A percentile compares a stretch with the other conserved stretches of the same genome.
phyloP scores from a whole-genome alignment of 2,888 invertebrate species.

The Oligia latruncula region DNA sequence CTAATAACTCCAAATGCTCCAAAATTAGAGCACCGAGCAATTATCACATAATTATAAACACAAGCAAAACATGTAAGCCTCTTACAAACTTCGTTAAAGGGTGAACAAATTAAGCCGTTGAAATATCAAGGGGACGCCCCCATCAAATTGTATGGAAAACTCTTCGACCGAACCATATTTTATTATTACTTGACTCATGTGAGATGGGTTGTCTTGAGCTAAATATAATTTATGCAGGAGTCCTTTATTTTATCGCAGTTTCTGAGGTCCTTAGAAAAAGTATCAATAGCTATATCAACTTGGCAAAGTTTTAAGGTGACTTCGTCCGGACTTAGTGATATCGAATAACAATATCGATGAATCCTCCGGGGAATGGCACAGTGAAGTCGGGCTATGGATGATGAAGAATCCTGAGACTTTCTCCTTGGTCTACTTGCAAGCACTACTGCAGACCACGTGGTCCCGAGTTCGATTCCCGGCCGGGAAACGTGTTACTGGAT shows the following conservation, averaged over 20 bases:
- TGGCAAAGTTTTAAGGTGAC: neutral
- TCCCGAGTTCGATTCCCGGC: neutral
- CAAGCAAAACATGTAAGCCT: conserved; percentile 58
- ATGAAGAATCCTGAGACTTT: neutral
- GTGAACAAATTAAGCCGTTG: conserved; percentile 52
- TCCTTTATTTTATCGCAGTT: conserved; percentile 11
- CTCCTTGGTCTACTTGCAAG: neutral
- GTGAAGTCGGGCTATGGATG: neutral
- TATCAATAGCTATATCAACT: neutral
- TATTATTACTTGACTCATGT: conserved; percentile 38
- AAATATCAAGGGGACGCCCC: conserved; percentile 46
- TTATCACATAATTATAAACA: conserved; percentile 59
- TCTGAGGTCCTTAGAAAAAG: neutral
- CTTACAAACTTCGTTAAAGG: conserved; percentile 51
- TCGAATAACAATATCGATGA: neutral
- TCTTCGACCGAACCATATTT: conserved; percentile 49
- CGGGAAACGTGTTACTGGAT: neutral
- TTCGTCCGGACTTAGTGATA: neutral
- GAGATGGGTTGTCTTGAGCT: conserved; percentile 37
- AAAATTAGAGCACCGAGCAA: conserved; percentile 42
- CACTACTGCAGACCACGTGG: neutral
- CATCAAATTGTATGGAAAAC: conserved; percentile 55
- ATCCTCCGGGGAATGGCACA: neutral
- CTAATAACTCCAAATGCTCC: conserved; percentile 1
- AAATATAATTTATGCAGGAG: conserved; percentile 29